phyloP scores from a whole-genome alignment of 2,797 vertebrate species.

The Acestrorhynchus altus region DNA sequence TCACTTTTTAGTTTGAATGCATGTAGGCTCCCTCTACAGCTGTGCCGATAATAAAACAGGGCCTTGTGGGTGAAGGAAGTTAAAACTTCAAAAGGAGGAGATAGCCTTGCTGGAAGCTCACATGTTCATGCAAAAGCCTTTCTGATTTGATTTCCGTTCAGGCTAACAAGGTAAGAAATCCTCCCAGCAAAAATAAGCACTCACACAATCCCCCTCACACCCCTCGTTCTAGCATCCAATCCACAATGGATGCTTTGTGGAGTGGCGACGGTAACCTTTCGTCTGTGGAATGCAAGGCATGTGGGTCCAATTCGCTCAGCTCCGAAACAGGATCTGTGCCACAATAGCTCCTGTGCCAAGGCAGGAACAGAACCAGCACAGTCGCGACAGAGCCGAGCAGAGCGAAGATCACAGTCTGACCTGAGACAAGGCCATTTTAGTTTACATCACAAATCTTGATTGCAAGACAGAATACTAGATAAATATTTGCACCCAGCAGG shows the following conservation, averaged over 20 bases:
- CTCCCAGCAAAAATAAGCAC: slow-evolving; percentile 61
- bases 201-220: slow-evolving; percentile 28
- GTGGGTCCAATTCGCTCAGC: slow-evolving; percentile 73
- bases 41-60: background rate
- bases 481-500: no score
- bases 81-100: no score
- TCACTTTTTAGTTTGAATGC: background rate
- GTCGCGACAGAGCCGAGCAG: background rate
- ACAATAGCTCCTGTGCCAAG: slow-evolving; percentile 34
- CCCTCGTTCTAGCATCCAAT: slow-evolving; percentile 18
- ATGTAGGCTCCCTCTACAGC: background rate
- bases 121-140: background rate
- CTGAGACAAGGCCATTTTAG: background rate
- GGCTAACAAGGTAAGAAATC: slow-evolving; percentile 62
- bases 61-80: background rate
- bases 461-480: no score
- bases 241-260: slow-evolving; percentile 77
- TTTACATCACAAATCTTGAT: background rate
- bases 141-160: slow-evolving; percentile 62
- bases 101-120: background rate
- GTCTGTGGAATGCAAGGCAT: slow-evolving; percentile 78
- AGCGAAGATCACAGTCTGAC: background rate
- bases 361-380: background rate
- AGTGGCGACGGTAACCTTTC: slow-evolving; percentile 73
- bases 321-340: slow-evolving; percentile 73